Evolutionary conservation across 2,797 vertebrate species (phyloP), one percentile per base, ranked within the genome.

Genomic region (Crocodylus rhombifer): DNA sequence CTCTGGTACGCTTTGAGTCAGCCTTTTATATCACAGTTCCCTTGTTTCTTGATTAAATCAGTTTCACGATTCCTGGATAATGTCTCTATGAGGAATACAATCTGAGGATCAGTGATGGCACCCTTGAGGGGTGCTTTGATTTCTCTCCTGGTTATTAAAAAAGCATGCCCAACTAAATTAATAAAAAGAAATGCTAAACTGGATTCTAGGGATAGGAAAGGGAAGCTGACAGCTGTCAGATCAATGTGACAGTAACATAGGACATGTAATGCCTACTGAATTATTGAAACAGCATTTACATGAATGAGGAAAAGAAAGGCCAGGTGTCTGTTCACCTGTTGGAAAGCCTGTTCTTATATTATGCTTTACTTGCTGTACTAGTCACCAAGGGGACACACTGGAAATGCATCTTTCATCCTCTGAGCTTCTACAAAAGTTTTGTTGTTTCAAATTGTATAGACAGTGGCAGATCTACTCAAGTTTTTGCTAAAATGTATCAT

Each of bases 241-340:
- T 25, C 77, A 86, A 63, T 67, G 80, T 17, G 79, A 36, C 0
- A 2, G 11, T 14, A 0, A 0, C 5, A 55, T 1, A 78, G 58
- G 4, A 82, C 2, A 3, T 16, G 16, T 85, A 88, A 84, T 65
- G 10, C 18, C 89, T 26, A 71, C 76, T 71, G 26, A 60, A 14
- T 12, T 79, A 33, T 33, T 78, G 81, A 77, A 92, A 69, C n/a
- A 74, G 30, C 25, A 15, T 73, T 4, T 56, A 4, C 17, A 87
- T 62, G 26, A 30, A 42, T 36, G 61, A 12, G 4, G 85, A 65
- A 88, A 85, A 84, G 13, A 21, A 71, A 78, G 58, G 21, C 11
- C n/a, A 80, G 14, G 7, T 2, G 0, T 6, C 81, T 28, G 25
- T 62, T 12, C 18, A 63, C 16, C n/a, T 58, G 21, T 67, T 3